Evolutionary conservation across 2,888 invertebrate species (phyloP).

Genomic region (Tillus elongatus): DNA sequence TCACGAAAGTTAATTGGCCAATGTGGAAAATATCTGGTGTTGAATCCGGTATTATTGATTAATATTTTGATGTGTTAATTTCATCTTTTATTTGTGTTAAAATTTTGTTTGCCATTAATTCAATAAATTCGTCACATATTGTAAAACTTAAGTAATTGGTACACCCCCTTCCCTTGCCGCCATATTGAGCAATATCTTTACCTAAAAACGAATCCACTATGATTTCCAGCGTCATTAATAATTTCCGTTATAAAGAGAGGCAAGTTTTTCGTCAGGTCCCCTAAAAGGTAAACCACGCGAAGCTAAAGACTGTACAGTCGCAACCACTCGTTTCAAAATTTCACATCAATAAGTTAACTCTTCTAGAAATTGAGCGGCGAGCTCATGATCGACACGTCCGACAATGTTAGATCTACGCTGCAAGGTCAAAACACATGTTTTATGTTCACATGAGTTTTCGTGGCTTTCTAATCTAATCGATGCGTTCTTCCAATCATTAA

Average conservation of each 20-base stretch:
- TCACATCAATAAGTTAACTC: conserved; percentile 24
- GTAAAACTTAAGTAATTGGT: conserved; percentile 4
- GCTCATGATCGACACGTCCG: conserved; percentile 13
- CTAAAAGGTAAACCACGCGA: conserved; percentile 19
- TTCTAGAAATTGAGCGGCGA: conserved; percentile 12
- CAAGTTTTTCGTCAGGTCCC: conserved; percentile 24
- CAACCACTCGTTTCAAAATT: conserved; percentile 24
- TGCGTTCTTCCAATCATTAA: too few relatives aligned
- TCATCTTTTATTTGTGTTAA: too few relatives aligned
- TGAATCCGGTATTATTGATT: too few relatives aligned
- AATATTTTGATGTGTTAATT: too few relatives aligned
- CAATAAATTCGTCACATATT: background rate
- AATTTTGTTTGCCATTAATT: too few relatives aligned
- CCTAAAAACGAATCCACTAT: conserved; percentile 29
- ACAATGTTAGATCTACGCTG: background rate
- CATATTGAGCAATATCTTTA: too few relatives aligned
- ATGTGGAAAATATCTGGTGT: too few relatives aligned
- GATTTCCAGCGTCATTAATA: conserved; percentile 26
- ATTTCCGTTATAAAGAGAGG: conserved; percentile 25
- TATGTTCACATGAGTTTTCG: too few relatives aligned
- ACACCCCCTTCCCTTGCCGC: background rate
- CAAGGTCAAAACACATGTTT: too few relatives aligned
- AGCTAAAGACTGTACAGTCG: conserved; percentile 16
- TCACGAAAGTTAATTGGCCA: too few relatives aligned
- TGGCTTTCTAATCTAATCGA: background rate